Conservation (phyloP, 2,797 vertebrate genomes). For the Malacoctenus gilli region DNA sequence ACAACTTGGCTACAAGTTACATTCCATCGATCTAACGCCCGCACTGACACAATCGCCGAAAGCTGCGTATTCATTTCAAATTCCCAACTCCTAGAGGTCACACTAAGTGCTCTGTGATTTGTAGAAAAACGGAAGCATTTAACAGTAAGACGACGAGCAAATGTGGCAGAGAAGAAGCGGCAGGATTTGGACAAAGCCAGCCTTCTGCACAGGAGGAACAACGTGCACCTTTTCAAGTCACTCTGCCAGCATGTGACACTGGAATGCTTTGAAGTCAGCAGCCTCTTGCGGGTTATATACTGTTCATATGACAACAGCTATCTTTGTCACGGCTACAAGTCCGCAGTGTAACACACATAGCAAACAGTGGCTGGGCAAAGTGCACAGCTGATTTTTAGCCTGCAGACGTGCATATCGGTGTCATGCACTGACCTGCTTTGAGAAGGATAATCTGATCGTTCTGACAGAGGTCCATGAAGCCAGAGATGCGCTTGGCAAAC, state of each 20-base stretch:
- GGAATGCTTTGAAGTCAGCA: conserved; percentile 14
- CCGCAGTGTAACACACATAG: conserved; percentile 1
- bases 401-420: neutral
- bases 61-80: neutral
- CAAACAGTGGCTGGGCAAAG: conserved; percentile 1
- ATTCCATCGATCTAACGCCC: neutral
- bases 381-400: neutral
- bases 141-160: neutral
- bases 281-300: conserved; percentile 2
- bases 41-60: neutral
- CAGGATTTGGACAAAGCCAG: conserved; percentile 33
- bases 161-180: conserved; percentile 17
- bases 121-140: neutral
- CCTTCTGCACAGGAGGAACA: conserved; percentile 25
- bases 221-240: conserved; percentile 17
- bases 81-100: neutral
- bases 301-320: conserved; percentile 26
- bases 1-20: neutral
- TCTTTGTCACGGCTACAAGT: conserved; percentile 12
- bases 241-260: conserved; percentile 44
- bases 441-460: conserved; percentile 96
- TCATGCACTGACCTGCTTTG: conserved; percentile 87
- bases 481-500: conserved; percentile 91
- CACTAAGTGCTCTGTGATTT: neutral
- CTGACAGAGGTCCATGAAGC: conserved; percentile 95